A percentile compares a stretch with the other conserved stretches of the same genome.
These are phyloP conservation scores for Contarinia nasturtii DNA, from an alignment of 1,140 invertebrate species.

Conservation along the genomic window DNA sequence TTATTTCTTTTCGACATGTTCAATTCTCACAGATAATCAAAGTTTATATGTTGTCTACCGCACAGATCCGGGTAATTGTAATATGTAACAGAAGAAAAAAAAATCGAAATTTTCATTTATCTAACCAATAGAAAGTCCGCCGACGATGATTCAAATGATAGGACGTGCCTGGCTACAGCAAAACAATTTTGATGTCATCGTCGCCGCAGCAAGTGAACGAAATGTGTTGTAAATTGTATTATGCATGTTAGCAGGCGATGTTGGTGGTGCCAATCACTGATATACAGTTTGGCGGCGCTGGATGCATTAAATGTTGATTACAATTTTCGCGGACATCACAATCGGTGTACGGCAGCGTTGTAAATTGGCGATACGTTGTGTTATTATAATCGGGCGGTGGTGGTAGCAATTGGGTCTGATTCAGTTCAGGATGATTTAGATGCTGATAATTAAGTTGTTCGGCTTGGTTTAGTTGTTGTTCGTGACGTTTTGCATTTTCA, in stretches of 20 bases:
- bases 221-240: too few relatives aligned
- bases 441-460: constrained; percentile 21
- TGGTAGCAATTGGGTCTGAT: constrained; percentile 10
- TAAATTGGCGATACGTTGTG: constrained; percentile 48
- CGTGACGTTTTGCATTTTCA: constrained; percentile 38
- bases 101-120: too few relatives aligned
- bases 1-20: neutral
- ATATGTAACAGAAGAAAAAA: too few relatives aligned
- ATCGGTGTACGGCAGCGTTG: constrained; percentile 27
- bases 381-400: constrained; percentile 39
- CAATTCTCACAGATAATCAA: too few relatives aligned
- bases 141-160: too few relatives aligned
- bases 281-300: constrained; percentile 6
- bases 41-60: too few relatives aligned
- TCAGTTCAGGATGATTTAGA: constrained; percentile 23
- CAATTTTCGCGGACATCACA: constrained; percentile 8
- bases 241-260: neutral
- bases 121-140: too few relatives aligned
- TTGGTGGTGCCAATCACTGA: constrained; percentile 1
- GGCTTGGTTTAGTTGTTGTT: constrained; percentile 24
- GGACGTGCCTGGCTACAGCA: too few relatives aligned
- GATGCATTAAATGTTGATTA: constrained; percentile 1
- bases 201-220: too few relatives aligned
- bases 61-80: too few relatives aligned
- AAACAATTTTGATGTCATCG: too few relatives aligned